These are phyloP conservation scores for Incurvaria masculella DNA, from an alignment of 2,888 invertebrate genomes.

Conservation along the genomic window DNA sequence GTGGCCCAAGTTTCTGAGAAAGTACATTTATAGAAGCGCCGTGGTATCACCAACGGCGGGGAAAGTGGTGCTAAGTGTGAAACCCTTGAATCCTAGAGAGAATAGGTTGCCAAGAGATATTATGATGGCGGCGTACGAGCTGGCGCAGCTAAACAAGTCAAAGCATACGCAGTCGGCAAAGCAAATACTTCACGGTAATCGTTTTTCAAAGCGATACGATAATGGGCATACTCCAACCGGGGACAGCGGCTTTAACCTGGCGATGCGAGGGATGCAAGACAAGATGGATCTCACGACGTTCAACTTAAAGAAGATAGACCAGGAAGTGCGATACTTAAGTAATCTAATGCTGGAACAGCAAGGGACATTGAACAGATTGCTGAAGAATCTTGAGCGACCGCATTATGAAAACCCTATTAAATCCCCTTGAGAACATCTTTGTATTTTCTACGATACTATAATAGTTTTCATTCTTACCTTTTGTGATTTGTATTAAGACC, in stretches of 20 bases:
- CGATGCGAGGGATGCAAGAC: constrained; percentile 60
- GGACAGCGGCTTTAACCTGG: constrained; percentile 52
- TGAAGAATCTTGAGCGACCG: constrained; percentile 22
- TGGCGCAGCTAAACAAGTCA: constrained; percentile 70
- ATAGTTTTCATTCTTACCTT: no score
- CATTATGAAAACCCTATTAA: not conserved
- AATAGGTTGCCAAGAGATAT: constrained; percentile 76
- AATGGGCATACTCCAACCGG: constrained; percentile 46
- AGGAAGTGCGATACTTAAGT: constrained; percentile 67
- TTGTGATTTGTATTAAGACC: no score
- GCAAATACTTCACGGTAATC: constrained; percentile 55
- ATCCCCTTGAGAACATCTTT: not conserved
- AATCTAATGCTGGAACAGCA: constrained; percentile 44
- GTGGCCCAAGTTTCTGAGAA: constrained; percentile 69
- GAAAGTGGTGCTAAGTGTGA: constrained; percentile 76
- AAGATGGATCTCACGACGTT: constrained; percentile 69
- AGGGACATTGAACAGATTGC: constrained; percentile 32
- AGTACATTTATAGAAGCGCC: constrained; percentile 74
- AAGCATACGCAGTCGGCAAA: constrained; percentile 63
- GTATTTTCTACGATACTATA: constrained; percentile 25
- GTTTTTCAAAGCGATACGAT: constrained; percentile 60
- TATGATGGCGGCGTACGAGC: constrained; percentile 74
- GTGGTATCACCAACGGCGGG: constrained; percentile 79
- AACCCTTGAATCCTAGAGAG: constrained; percentile 78
- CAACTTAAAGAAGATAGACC: constrained; percentile 65